A percentile compares a stretch with the other conserved stretches of the same genome.
Evolutionary conservation across 2,113 vertebrate species (phyloP).

Genomic region (Crocuta crocuta): DNA sequence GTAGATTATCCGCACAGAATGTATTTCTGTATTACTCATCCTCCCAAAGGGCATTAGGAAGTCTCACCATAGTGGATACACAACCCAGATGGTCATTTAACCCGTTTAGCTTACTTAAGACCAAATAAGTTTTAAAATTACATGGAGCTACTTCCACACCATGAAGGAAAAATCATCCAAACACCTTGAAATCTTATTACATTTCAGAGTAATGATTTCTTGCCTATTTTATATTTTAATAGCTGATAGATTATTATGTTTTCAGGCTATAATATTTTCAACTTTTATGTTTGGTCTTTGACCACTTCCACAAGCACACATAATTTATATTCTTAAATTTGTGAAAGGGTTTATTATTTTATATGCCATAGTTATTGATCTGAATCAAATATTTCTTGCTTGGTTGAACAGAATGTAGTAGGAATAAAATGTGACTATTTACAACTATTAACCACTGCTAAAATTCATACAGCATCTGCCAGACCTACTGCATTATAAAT

Average conservation of each 20-base stretch:
- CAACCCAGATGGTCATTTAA: background rate
- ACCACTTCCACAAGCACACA: conserved; percentile 31
- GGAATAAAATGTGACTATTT: conserved; percentile 80
- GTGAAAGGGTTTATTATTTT: conserved; percentile 75
- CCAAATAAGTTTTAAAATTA: background rate
- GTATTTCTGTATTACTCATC: background rate
- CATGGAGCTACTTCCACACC: background rate
- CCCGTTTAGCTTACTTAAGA: background rate
- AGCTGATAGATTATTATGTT: conserved; percentile 66
- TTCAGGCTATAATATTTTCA: conserved; percentile 63
- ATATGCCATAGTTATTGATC: conserved; percentile 67
- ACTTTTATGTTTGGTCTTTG: conserved; percentile 66
- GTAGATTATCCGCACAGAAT: background rate
- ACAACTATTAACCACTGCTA: conserved; percentile 68
- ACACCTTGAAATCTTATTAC: conserved; percentile 32
- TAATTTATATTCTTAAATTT: conserved; percentile 70
- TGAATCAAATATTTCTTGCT: conserved; percentile 75
- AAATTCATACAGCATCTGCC: conserved; percentile 73
- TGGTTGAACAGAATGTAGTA: conserved; percentile 71
- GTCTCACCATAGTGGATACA: background rate
- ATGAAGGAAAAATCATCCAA: background rate
- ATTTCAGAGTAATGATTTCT: conserved; percentile 57
- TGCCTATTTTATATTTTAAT: conserved; percentile 69
- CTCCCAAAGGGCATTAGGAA: background rate
- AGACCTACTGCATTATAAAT: conserved; percentile 73